phyloP scores from a whole-genome alignment of 2,113 vertebrate species.

The Anhinga rufa region DNA sequence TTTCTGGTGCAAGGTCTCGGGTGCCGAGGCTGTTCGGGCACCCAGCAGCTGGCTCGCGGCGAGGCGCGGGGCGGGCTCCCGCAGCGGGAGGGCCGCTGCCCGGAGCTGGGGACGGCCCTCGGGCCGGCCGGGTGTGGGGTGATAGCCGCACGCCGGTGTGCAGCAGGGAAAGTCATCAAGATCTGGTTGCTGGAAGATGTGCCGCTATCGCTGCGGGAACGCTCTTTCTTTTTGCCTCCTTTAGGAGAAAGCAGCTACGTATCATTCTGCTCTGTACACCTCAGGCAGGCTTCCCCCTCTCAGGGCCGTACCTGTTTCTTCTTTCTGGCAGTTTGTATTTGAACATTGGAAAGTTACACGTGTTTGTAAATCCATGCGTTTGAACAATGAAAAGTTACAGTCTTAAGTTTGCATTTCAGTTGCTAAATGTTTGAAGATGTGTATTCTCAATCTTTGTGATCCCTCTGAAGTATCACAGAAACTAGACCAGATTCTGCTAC shows the following conservation, averaged over 20 bases:
- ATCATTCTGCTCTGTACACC: background rate
- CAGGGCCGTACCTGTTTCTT: background rate
- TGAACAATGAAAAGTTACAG: background rate
- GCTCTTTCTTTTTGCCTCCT: background rate
- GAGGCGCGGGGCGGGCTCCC: background rate
- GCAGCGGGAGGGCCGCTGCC: rapidly evolving
- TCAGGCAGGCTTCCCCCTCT: background rate
- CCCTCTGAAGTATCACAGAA: background rate
- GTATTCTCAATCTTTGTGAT: background rate
- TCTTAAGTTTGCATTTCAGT: background rate
- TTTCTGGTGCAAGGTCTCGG: rapidly evolving
- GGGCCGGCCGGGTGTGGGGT: background rate
- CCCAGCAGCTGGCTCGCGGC: background rate
- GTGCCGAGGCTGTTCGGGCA: background rate
- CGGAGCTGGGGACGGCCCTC: background rate
- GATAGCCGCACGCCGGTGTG: rapidly evolving
- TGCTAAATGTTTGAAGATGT: background rate
- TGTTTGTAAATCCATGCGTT: background rate
- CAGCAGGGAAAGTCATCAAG: background rate
- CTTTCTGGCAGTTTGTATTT: background rate
- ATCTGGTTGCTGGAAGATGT: background rate
- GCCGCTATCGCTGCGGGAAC: background rate
- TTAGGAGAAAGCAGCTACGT: rapidly evolving
- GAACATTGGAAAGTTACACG: too few relatives aligned
- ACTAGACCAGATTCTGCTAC: background rate